Percentiles rank a stretch among this genome's conserved stretches.
Evolutionary conservation across 2,888 invertebrate genomes (phyloP).

Genomic region (Heliconius ethilla): DNA sequence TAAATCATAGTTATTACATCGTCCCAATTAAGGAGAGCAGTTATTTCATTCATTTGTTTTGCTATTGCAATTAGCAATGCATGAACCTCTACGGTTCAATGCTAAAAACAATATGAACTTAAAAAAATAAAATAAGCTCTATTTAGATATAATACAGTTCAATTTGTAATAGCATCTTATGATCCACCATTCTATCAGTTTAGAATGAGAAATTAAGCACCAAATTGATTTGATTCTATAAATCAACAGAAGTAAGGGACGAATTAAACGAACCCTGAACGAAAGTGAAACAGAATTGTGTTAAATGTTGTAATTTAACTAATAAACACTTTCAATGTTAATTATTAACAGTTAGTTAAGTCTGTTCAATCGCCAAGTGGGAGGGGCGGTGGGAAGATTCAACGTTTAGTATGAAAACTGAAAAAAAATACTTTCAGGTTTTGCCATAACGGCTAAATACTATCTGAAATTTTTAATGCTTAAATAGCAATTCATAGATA

Average conservation of each 20-base stretch:
- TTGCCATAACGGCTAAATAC: too few relatives aligned
- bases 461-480: too few relatives aligned
- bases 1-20: constrained; percentile 28
- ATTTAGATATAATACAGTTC: not conserved
- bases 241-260: constrained; percentile 43
- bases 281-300: constrained; percentile 1
- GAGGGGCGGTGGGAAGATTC: not conserved
- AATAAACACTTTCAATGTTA: constrained; percentile 21
- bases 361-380: not conserved
- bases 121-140: not conserved
- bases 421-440: too few relatives aligned
- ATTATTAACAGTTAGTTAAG: constrained; percentile 24
- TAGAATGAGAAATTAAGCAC: constrained; percentile 38
- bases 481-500: too few relatives aligned
- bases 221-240: constrained; percentile 49
- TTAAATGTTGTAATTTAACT: constrained; percentile 24
- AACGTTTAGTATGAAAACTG: not conserved
- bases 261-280: constrained; percentile 28
- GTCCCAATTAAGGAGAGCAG: constrained; percentile 28
- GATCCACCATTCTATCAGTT: not conserved
- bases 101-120: constrained; percentile 25
- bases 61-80: constrained; percentile 47
- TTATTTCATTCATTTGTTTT: constrained; percentile 43
- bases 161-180: not conserved
- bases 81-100: constrained; percentile 45